These are phyloP conservation scores for Taphrorychus bicolor DNA, from an alignment of 2,888 invertebrate genomes.

Conservation along the genomic window DNA sequence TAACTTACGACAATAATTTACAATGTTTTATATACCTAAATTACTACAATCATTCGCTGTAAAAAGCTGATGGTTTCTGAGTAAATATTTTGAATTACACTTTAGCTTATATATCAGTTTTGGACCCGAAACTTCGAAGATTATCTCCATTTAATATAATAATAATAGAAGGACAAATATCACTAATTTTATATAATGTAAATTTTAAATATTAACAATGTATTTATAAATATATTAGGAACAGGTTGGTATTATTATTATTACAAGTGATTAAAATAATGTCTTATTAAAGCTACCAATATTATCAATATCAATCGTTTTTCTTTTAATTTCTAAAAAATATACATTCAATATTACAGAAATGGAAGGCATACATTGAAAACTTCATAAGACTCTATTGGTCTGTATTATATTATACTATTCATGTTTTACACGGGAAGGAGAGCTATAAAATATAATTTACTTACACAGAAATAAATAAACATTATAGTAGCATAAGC, in stretches of 20 bases:
- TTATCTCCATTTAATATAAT: constrained; percentile 20
- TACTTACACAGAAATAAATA: constrained; percentile 5
- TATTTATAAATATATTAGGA: constrained; percentile 38
- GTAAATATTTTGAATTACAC: constrained; percentile 15
- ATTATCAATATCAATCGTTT: constrained; percentile 28
- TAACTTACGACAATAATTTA: neutral
- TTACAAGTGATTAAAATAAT: no score
- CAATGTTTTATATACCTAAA: constrained; percentile 6
- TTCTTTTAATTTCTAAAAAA: neutral
- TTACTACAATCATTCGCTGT: constrained; percentile 10
- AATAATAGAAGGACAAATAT: constrained; percentile 25
- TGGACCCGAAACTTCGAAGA: constrained; percentile 36
- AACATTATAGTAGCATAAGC: neutral
- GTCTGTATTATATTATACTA: neutral
- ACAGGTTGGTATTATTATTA: constrained; percentile 33
- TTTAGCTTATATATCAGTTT: constrained; percentile 27
- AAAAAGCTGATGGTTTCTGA: constrained; percentile 6
- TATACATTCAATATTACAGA: neutral
- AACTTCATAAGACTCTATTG: neutral
- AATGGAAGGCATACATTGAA: neutral
- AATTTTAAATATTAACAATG: constrained; percentile 25
- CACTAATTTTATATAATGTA: constrained; percentile 29
- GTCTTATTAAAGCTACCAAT: constrained; percentile 36
- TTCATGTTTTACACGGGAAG: no score
- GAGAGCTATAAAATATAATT: constrained; percentile 2